Base-by-base conservation (phyloP, 2,113 vertebrate species). In the Diphyllodes magnificus region DNA sequence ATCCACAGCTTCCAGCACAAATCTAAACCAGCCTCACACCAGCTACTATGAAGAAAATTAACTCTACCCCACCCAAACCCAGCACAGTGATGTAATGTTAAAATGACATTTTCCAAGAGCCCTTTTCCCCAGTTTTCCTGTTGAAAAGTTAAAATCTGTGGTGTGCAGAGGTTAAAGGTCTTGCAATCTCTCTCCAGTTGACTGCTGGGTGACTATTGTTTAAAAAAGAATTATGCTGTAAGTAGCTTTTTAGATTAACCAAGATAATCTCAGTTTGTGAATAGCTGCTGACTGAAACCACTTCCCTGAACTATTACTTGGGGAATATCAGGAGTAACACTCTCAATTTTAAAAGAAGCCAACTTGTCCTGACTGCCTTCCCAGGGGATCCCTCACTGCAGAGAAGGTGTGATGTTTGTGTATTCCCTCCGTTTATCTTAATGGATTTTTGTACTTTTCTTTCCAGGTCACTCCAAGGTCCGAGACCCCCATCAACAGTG, bases 391-490 rank as follows among this genome's bases (percentile, higher is more conserved):
- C 83, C 60, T 86, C 42, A 1, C 47, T 81, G 49, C 7, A 25
- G 69, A 82, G 91, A 72, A 93, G 92, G 15, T 92, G 79, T 63
- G 87, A 87, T 45, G 21, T 71, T 82, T 72, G 56, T 4, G 10
- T 19, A 15, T 77, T 93, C 60, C 54, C 31, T 72, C 4, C 0
- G 1, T 69, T 90, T 17, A 25, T 86, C 88, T 94, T 42, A 75
- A 33, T 88, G 50, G 20, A 19, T 47, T 90, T 75, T 44, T 93
- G 42, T 86, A 0, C 5, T 56, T 80, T 79, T 50, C 84, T 47
- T 94, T 61, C 8, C 96, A 99, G 98, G 92, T 98, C 35, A 31
- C 97, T 27, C 95, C 98, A 31, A 97, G 98, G 64, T 96, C 98
- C 0, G 98, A 98, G 93, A 93, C 97, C 73, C 94, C 98, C 10